Base-by-base conservation (phyloP, 1,140 invertebrate species). In the Popillia japonica region DNA sequence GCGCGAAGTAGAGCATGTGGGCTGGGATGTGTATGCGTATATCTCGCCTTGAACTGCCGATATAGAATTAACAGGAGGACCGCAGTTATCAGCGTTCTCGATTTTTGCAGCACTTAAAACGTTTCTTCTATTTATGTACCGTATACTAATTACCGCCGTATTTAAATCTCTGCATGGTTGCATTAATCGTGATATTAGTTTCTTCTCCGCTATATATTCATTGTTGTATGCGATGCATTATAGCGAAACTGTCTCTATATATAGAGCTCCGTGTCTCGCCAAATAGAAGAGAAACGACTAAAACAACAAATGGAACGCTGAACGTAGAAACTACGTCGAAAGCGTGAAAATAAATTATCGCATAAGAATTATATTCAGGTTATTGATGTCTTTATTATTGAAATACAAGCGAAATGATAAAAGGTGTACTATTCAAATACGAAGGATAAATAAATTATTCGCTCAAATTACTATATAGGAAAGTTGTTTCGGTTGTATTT, bases 101-200 rank as follows among this genome's bases (percentile, higher is more conserved):
- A 55, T 55, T 68, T 68, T 23, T 27, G 17, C 61, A 23, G 27
- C 61, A 4, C 27, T 68, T 68, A 68, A 68, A 34, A 23, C 61
- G 61, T 68, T 68, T 68, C 61, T 27, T 68, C 61, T 68, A 34
- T 68, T 68, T 68, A 68, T 68, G 61, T 68, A 68, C 61, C 61
- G 61, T 68, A 68, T 27, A 34, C 61, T 68, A 68, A 68, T 68
- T 68, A 68, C 27, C 48, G 48, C 2, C 22, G 61, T 68, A 68
- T 68, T 68, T 68, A 68, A 68, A 68, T 68, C 61, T 34, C 11
- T 34, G 61, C 8, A 27, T 27, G 17, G 61, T 68, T 68, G 61
- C 61, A 68, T 68, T 68, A 68, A 68, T 68, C 61, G 61, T 68
- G 61, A 68, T 68, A 64, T 64, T 64, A 68, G 61, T 27, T 68